These are phyloP conservation scores for Megamerina dolium DNA, from an alignment of 2,888 invertebrate genomes.

Conservation along the genomic window DNA sequence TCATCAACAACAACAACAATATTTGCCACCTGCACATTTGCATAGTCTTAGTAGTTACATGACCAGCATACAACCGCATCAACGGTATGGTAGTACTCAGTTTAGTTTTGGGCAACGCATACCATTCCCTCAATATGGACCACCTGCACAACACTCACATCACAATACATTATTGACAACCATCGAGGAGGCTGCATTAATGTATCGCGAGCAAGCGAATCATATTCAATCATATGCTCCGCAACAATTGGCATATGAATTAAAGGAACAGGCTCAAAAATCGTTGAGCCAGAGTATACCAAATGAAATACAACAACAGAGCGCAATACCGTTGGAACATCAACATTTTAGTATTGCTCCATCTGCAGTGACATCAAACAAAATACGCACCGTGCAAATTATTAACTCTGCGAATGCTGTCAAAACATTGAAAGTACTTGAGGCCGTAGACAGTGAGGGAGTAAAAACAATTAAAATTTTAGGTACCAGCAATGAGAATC, in stretches of 20 bases:
- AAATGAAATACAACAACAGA: conserved; percentile 17
- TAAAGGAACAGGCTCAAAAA: conserved; percentile 28
- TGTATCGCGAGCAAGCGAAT: conserved; percentile 31
- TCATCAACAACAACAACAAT: neutral
- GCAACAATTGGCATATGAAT: conserved; percentile 28
- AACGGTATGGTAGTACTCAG: conserved; percentile 31
- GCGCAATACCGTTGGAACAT: neutral
- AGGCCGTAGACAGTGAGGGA: conserved; percentile 34
- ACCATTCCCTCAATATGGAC: conserved; percentile 17
- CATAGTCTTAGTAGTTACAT: conserved; percentile 36
- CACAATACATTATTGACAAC: conserved; percentile 7
- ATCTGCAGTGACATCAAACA: conserved; percentile 24
- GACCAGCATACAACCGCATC: conserved; percentile 34
- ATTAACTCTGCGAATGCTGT: conserved; percentile 26
- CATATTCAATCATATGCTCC: conserved; percentile 30
- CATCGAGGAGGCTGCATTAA: conserved; percentile 25
- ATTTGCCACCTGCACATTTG: conserved; percentile 17
- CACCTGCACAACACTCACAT: conserved; percentile 14
- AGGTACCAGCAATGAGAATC: conserved; percentile 33
- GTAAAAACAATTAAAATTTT: conserved; percentile 42
- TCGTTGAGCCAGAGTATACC: conserved; percentile 35
- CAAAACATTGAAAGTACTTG: conserved; percentile 38
- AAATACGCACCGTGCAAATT: conserved; percentile 41
- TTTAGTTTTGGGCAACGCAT: conserved; percentile 11
- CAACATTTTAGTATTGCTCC: neutral